phyloP scores from a whole-genome alignment of 2,113 vertebrate genomes.

The Phycodurus eques region DNA sequence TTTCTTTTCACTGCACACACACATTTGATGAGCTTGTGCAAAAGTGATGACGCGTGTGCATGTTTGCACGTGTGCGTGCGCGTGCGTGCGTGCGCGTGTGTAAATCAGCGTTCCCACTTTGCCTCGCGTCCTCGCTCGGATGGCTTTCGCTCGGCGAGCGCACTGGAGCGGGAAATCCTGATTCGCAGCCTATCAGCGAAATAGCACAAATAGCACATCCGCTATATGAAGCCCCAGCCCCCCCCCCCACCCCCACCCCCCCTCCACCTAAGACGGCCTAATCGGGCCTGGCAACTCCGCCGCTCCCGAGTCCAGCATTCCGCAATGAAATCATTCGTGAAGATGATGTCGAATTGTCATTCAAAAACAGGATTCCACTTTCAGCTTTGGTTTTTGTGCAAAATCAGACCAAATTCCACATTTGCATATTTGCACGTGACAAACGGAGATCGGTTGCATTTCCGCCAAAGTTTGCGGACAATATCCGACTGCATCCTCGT shows the following conservation, averaged over 20 bases:
- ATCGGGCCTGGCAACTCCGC: conserved; percentile 72
- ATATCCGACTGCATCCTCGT: too few relatives aligned
- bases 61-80: conserved; percentile 1
- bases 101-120: conserved; percentile 76
- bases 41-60: conserved; percentile 40
- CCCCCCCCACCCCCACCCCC: not conserved
- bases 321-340: conserved; percentile 73
- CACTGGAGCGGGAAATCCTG: conserved; percentile 79
- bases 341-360: too few relatives aligned
- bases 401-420: too few relatives aligned
- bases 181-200: conserved; percentile 79
- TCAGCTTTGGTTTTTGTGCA: too few relatives aligned
- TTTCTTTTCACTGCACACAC: conserved; percentile 31
- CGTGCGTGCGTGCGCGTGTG: conserved; percentile 41
- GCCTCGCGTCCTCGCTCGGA: conserved; percentile 74
- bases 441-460: too few relatives aligned
- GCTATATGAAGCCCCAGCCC: conserved; percentile 60
- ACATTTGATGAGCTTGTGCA: conserved; percentile 55
- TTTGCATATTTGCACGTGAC: too few relatives aligned
- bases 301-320: conserved; percentile 72
- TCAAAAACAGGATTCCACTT: too few relatives aligned
- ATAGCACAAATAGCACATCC: conserved; percentile 59
- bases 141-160: conserved; percentile 74
- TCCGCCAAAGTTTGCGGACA: too few relatives aligned
- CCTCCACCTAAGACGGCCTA: conserved; percentile 73